Evolutionary conservation across 2,113 vertebrate genomes (phyloP), one percentile per base, ranked within the genome.

Genomic region (Macheiramphus alcinus): DNA sequence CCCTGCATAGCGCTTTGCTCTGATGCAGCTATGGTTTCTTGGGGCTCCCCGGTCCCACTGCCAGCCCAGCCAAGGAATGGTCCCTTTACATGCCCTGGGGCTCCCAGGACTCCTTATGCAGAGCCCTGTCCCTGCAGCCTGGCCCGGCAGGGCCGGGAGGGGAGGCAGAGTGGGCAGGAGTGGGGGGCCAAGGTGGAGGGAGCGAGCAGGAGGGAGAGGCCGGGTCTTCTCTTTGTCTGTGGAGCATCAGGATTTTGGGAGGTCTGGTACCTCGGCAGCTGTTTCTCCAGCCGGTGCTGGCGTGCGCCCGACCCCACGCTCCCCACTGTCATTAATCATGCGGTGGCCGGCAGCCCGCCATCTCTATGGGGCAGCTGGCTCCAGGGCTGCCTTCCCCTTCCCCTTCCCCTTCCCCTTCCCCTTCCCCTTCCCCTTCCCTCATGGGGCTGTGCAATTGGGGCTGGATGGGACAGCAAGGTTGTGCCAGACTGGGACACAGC

Each of bases 231-330:
- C 92, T 91, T 94, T 94, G 93, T 94, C 81, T 93, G 75, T 1
- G n/a, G 70, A 72, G 87, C 88, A 88, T 94, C 62, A 68, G 93
- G 93, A 68, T 90, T 95, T 95, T 55, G 96, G 96, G 89, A 93
- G 95, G 95, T 90, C 91, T 16, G 0, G 84, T 91, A 2, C 94
- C 65, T 87, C 42, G 2, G 86, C 95, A 97, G 96, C 91, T 94
- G 94, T 55, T 91, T 36, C 61, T 92, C 14, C 92, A 97, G 97
- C 74, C 87, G 15, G 85, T 63, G 70, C 80, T 93, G 93, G 88
- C 32, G 19, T 12, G 8, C 27, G 9, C 70, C n/a, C 6, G 50
- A 94, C 72, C 91, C 90, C 12, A 1, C 3, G 6, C 59, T 96
- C 86, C 96, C 67, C 27, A 1, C 8, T 9, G 6, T 84, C 92